These are phyloP conservation scores for Acanthopagrus latus DNA, from an alignment of 2,797 vertebrate genomes.

Conservation along the genomic window DNA sequence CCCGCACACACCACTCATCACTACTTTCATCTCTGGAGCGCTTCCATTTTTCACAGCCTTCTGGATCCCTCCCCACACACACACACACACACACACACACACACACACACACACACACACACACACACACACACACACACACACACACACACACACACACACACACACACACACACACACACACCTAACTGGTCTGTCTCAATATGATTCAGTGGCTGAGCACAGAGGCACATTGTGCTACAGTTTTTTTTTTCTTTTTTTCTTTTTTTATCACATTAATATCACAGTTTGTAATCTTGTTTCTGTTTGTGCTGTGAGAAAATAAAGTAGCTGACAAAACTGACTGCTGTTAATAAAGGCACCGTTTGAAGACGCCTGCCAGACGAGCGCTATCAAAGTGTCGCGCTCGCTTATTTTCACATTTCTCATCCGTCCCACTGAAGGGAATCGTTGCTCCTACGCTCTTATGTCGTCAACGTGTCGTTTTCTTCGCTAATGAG, in stretches of 20 bases:
- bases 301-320: constrained; percentile 41
- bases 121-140: no score
- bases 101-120: no score
- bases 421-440: background rate
- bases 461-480: background rate
- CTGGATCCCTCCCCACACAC: constrained; percentile 42
- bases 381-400: constrained; percentile 14
- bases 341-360: constrained; percentile 16
- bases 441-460: background rate
- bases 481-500: background rate
- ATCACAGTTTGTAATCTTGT: constrained; percentile 41
- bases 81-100: no score
- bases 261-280: constrained; percentile 29
- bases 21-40: constrained; percentile 58
- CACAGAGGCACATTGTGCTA: constrained; percentile 67
- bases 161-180: constrained; percentile 18
- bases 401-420: constrained; percentile 21
- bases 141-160: no score
- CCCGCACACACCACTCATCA: constrained; percentile 58
- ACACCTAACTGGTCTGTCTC: constrained; percentile 68
- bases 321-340: constrained; percentile 40
- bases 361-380: background rate
- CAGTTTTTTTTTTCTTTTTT: constrained; percentile 10
- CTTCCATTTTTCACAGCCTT: constrained; percentile 66
- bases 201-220: constrained; percentile 65